These are phyloP conservation scores for Sakesphorus luctuosus DNA, from an alignment of 2,113 vertebrate genomes.

Conservation along the genomic window DNA sequence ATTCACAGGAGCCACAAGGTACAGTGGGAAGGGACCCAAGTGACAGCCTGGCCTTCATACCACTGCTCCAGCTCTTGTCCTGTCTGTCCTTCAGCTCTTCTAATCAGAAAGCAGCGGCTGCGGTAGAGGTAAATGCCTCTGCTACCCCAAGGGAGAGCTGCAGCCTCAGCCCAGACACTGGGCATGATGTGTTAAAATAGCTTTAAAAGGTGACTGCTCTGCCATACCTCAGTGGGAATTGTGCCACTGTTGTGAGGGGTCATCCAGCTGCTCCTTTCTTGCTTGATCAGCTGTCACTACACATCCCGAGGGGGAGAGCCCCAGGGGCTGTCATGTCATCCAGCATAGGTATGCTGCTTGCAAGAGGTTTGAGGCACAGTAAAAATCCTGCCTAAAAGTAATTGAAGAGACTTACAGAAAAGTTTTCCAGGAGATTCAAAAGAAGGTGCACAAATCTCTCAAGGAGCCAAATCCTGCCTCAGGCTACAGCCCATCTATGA, in stretches of 20 bases:
- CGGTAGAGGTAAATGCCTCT: not conserved
- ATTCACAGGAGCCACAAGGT: not conserved
- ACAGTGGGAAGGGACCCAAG: not conserved
- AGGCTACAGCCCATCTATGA: fast-evolving
- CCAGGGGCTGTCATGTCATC: fast-evolving
- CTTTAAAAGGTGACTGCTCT: not conserved
- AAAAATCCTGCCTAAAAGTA: not conserved
- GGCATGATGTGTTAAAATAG: not conserved
- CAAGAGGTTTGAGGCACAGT: too few relatives aligned
- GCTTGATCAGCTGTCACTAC: fast-evolving
- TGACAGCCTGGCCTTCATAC: not conserved
- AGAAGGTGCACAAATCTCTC: not conserved
- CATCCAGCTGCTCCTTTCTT: not conserved
- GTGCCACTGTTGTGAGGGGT: fast-evolving
- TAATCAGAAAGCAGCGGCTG: not conserved
- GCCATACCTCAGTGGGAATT: fast-evolving
- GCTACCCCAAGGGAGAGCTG: not conserved
- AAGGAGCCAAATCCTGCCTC: not conserved
- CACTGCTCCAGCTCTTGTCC: not conserved
- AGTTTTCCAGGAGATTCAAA: not conserved
- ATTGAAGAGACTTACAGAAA: not conserved
- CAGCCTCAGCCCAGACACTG: not conserved
- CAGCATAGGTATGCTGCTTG: not conserved
- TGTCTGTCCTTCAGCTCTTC: not conserved
- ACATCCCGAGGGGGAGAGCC: fast-evolving